Conservation (phyloP, 2,113 vertebrate species). For the Dasyurus viverrinus region DNA sequence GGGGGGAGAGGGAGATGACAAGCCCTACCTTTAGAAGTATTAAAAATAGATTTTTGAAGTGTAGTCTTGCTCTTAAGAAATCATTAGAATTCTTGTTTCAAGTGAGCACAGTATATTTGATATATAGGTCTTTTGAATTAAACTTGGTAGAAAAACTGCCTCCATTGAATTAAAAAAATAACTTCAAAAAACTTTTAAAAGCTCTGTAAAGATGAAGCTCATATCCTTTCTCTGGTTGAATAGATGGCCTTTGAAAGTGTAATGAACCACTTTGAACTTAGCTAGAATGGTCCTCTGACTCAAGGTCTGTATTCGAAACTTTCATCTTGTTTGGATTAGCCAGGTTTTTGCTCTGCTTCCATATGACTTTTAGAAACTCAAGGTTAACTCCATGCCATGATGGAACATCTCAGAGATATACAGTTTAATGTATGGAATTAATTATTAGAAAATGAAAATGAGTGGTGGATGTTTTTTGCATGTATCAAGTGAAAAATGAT, state of each 20-base stretch:
- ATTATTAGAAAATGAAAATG: constrained; percentile 55
- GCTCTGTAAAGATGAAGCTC: background rate
- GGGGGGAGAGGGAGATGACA: background rate
- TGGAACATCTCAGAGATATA: background rate
- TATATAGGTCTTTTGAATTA: constrained; percentile 19
- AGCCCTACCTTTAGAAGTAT: constrained; percentile 48
- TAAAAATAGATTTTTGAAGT: constrained; percentile 47
- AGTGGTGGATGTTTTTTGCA: constrained; percentile 31
- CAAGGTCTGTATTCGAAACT: background rate
- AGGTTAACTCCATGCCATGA: background rate
- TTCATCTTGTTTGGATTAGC: background rate
- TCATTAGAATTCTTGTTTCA: constrained; percentile 53
- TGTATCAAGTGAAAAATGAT: constrained; percentile 43
- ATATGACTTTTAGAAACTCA: background rate
- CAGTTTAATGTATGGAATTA: constrained; percentile 18
- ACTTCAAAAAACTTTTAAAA: background rate
- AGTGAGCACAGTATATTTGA: constrained; percentile 29
- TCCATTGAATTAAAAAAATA: background rate
- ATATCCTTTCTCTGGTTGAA: background rate
- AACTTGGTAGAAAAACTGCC: constrained; percentile 54
- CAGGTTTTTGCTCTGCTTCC: background rate
- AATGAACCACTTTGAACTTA: background rate
- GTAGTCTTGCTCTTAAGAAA: constrained; percentile 34
- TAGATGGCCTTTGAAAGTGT: background rate
- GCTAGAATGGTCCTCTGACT: background rate